These are phyloP conservation scores for Nesospiza acunhae DNA, from an alignment of 2,113 vertebrate species.

Conservation along the genomic window DNA sequence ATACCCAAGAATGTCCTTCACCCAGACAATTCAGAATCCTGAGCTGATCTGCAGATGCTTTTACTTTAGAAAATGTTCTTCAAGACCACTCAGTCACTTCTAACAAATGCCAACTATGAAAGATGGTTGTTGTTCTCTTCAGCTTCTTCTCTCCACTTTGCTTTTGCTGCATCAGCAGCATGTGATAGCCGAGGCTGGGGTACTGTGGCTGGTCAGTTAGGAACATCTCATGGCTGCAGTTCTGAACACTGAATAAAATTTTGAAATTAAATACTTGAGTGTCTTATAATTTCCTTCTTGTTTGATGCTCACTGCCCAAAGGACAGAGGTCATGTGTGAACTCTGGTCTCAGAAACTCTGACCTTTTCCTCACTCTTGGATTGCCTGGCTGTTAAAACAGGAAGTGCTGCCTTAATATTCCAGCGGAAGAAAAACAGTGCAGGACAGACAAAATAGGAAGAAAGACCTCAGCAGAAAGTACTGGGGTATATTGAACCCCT, in stretches of 20 bases:
- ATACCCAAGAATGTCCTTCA: background rate
- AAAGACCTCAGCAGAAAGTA: background rate
- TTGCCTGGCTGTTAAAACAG: background rate
- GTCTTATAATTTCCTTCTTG: background rate
- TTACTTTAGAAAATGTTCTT: background rate
- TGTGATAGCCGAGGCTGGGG: background rate
- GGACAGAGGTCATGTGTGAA: background rate
- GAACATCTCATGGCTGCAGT: background rate
- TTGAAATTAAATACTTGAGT: background rate
- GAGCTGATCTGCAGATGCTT: background rate
- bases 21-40: background rate
- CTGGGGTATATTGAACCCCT: background rate
- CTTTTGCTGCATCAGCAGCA: background rate
- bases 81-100: background rate
- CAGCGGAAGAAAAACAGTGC: background rate
- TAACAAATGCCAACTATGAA: background rate
- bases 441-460: background rate
- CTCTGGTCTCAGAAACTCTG: background rate
- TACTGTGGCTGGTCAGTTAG: background rate
- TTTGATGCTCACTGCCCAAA: background rate
- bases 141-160: background rate
- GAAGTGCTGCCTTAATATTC: background rate
- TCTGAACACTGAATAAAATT: background rate
- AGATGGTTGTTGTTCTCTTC: background rate
- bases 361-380: background rate